Percentiles rank a stretch among this genome's conserved stretches.
Conservation (phyloP, 2,113 vertebrate species). For the Oncorhynchus masou region DNA sequence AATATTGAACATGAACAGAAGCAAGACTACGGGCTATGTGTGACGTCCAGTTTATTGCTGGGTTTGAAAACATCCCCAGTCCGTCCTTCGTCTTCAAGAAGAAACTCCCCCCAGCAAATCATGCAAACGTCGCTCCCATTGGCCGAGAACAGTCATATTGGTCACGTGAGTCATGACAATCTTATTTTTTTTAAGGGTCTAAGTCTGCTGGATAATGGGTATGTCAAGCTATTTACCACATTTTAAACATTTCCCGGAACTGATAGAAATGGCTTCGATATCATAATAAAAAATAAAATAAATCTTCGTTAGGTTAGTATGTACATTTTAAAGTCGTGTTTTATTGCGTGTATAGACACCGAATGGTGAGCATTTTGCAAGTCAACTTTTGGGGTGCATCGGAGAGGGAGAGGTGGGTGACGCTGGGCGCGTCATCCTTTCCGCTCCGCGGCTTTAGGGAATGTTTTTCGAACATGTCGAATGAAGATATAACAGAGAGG, state of each 20-base stretch:
- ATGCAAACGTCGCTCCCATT: conserved; percentile 63
- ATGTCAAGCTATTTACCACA: conserved; percentile 46
- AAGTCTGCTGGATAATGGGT: conserved; percentile 60
- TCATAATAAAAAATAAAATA: neutral
- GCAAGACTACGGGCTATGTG: conserved; percentile 58
- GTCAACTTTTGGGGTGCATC: conserved; percentile 3
- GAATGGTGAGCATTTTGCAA: conserved; percentile 2
- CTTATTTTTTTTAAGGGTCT: conserved; percentile 30
- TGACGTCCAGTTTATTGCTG: conserved; percentile 68
- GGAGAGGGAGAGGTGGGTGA: conserved; percentile 20
- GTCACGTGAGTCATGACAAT: conserved; percentile 40
- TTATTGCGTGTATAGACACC: neutral
- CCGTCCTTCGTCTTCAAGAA: conserved; percentile 61
- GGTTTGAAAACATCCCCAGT: conserved; percentile 78
- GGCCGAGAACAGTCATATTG: conserved; percentile 65
- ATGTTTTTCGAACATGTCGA: conserved; percentile 70
- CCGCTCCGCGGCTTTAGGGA: conserved; percentile 66
- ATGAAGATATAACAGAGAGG: neutral
- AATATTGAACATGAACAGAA: conserved; percentile 59
- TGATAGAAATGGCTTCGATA: neutral
- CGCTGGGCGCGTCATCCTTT: conserved; percentile 74
- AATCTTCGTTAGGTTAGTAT: neutral
- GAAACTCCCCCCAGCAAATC: conserved; percentile 64
- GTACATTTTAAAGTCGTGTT: neutral
- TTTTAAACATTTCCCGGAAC: neutral